Conservation (phyloP, 2,113 vertebrate species). For the Sinocyclocheilus maitianheensis region DNA sequence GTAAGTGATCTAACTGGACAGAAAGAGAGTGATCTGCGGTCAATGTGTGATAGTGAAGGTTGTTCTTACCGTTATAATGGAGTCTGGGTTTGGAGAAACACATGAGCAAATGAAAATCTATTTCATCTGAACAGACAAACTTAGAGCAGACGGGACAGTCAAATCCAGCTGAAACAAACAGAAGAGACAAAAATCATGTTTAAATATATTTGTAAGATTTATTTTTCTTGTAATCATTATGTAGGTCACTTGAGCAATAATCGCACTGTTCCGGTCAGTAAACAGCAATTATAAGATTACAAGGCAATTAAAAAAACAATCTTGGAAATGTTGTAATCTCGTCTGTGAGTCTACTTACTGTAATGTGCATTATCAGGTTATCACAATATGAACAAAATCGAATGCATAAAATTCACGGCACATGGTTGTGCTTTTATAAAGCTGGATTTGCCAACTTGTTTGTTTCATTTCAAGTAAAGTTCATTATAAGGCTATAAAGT, state of each 20-base stretch:
- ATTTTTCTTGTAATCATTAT: neutral
- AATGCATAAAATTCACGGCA: neutral
- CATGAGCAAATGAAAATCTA: conserved; percentile 95
- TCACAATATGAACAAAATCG: neutral
- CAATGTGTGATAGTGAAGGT: neutral
- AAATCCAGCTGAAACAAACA: conserved; percentile 78
- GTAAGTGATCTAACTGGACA: neutral
- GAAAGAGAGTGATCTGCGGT: neutral
- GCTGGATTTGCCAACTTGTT: neutral
- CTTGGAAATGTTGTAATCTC: neutral
- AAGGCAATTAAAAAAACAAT: neutral
- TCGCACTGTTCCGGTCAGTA: neutral
- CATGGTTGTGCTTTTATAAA: neutral
- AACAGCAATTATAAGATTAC: neutral
- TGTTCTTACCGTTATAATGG: conserved; percentile 93
- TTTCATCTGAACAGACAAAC: conserved; percentile 91
- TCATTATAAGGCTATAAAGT: neutral
- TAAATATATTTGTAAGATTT: neutral
- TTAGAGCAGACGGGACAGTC: conserved; percentile 97
- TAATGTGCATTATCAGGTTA: neutral
- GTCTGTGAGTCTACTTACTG: neutral
- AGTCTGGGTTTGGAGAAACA: conserved; percentile 96
- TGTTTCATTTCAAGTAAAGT: neutral
- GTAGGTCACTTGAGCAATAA: neutral
- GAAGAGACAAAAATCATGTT: neutral